Conservation (phyloP, 2,888 invertebrate species). For the Coelogynopora nodosa region DNA sequence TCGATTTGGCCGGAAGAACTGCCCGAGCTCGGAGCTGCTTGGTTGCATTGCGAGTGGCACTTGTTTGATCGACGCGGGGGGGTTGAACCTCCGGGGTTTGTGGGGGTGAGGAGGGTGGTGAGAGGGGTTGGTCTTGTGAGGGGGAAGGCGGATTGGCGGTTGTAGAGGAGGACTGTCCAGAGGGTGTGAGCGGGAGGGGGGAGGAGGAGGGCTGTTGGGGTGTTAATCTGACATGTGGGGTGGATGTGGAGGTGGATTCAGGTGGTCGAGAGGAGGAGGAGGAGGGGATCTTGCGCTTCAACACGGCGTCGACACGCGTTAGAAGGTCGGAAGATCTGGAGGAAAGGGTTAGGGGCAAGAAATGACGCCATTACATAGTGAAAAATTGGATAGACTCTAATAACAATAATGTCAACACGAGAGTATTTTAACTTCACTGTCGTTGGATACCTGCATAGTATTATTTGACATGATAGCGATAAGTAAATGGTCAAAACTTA, state of each 20-base stretch:
- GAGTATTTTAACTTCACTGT: no score
- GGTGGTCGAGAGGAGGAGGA: background rate
- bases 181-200: background rate
- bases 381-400: no score
- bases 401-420: no score
- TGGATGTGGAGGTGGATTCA: background rate
- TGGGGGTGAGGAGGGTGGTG: background rate
- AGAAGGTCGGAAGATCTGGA: slow-evolving; percentile 4
- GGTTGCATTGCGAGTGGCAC: background rate
- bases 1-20: background rate
- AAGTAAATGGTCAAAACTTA: no score
- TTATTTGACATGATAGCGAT: no score
- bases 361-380: no score
- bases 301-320: background rate
- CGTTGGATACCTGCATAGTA: no score
- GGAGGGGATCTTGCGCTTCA: background rate
- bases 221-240: background rate
- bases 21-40: background rate
- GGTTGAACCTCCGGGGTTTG: background rate
- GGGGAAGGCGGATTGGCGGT: no score
- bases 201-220: background rate
- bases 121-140: background rate
- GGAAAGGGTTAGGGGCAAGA: no score
- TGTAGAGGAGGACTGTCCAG: background rate
- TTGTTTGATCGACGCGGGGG: background rate